Percentiles rank a stretch among this genome's conserved stretches.
Evolutionary conservation across 92 coral and sea anemone species (phyloP).

Genomic region (Umimayanthus kanabou): DNA sequence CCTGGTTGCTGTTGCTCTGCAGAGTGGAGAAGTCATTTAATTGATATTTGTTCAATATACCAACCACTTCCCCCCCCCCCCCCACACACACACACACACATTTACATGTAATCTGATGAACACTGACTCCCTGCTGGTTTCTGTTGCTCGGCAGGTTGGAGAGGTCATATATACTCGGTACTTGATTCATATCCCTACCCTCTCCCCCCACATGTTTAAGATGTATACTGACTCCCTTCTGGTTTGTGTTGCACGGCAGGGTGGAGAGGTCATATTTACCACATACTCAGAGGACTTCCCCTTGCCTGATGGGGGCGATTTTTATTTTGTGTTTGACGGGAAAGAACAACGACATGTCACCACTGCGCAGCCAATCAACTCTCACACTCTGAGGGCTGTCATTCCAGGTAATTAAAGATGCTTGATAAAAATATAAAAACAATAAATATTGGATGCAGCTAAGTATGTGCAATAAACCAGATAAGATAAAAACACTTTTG

Average conservation of each 20-base stretch:
- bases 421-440: not conserved
- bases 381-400: constrained; percentile 75
- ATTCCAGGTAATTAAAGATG: constrained; percentile 61
- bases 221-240: not conserved
- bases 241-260: constrained; percentile 48
- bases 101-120: not conserved
- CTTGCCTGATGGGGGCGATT: constrained; percentile 76
- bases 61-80: no score
- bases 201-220: not conserved
- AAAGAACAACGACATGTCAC: constrained; percentile 82
- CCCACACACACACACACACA: no score
- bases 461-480: not conserved
- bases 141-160: constrained; percentile 67
- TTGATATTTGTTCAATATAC: no score
- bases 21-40: no score
- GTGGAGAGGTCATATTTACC: constrained; percentile 82
- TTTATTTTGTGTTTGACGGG: constrained; percentile 84
- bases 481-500: no score
- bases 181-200: constrained; percentile 47
- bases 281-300: constrained; percentile 88
- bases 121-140: not conserved
- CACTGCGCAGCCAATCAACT: constrained; percentile 72
- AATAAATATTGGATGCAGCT: not conserved
- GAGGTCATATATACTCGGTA: constrained; percentile 63
- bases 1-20: no score